Conservation (phyloP, 2,888 invertebrate genomes). For the Beris chalybata region DNA sequence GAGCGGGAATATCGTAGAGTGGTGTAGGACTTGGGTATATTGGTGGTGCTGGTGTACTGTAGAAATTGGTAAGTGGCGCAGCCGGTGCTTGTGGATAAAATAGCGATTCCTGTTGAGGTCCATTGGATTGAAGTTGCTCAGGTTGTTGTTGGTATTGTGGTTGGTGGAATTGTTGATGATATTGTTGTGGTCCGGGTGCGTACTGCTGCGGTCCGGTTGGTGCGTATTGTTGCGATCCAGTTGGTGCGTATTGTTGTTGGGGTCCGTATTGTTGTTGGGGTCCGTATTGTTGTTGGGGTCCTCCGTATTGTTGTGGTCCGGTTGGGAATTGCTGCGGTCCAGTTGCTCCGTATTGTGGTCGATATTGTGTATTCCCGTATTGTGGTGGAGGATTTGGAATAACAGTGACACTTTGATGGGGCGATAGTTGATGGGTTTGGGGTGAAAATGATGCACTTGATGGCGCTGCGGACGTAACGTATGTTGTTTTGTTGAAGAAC, state of each 20-base stretch:
- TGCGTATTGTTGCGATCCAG: neutral
- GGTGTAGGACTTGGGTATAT: neutral
- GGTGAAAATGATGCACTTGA: neutral
- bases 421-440: neutral
- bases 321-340: neutral
- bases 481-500: conserved; percentile 10
- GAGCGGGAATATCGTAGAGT: conserved; percentile 8
- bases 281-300: neutral
- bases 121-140: neutral
- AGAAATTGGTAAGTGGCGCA: conserved; percentile 3
- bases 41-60: conserved; percentile 20
- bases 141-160: conserved; percentile 5
- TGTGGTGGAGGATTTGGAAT: conserved; percentile 16
- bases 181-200: neutral
- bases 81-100: conserved; percentile 5
- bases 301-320: neutral
- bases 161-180: neutral
- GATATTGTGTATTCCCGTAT: neutral
- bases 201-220: neutral
- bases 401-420: conserved; percentile 16
- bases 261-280: neutral
- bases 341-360: neutral
- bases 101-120: neutral
- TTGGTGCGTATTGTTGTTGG: neutral
- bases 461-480: neutral